Conservation (phyloP, 2,113 vertebrate species). For the Pluvianellus socialis region DNA sequence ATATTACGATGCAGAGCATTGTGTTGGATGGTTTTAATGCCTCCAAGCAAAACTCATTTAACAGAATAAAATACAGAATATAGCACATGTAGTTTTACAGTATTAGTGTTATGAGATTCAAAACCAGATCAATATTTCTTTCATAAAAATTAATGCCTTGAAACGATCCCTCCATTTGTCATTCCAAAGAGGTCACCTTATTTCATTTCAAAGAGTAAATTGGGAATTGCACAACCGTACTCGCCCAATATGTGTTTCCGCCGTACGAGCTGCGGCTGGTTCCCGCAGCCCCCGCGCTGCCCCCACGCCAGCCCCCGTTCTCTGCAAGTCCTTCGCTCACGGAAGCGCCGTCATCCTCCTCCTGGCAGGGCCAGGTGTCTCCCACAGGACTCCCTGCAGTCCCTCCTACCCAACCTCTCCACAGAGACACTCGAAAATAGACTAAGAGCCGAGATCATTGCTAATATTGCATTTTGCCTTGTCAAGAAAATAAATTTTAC, state of each 20-base stretch:
- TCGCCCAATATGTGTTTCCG: background rate
- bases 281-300: background rate
- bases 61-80: background rate
- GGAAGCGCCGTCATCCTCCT: background rate
- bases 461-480: background rate
- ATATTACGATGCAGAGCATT: background rate
- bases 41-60: constrained; percentile 37
- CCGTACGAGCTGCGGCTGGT: rapidly evolving
- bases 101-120: constrained; percentile 5
- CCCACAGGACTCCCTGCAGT: background rate
- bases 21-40: background rate
- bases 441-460: background rate
- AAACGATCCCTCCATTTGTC: constrained; percentile 43
- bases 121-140: constrained; percentile 61
- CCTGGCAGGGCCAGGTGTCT: background rate
- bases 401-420: background rate
- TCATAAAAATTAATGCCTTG: constrained; percentile 48
- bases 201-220: background rate
- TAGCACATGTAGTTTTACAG: background rate
- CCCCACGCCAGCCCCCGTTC: background rate
- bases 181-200: constrained; percentile 56
- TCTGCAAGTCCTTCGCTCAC: background rate
- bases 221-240: background rate
- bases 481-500: background rate
- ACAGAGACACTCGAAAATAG: background rate